A percentile compares a stretch with the other conserved stretches of the same genome.
Evolutionary conservation across 2,113 vertebrate genomes (phyloP).

Genomic region (Vombatus ursinus): DNA sequence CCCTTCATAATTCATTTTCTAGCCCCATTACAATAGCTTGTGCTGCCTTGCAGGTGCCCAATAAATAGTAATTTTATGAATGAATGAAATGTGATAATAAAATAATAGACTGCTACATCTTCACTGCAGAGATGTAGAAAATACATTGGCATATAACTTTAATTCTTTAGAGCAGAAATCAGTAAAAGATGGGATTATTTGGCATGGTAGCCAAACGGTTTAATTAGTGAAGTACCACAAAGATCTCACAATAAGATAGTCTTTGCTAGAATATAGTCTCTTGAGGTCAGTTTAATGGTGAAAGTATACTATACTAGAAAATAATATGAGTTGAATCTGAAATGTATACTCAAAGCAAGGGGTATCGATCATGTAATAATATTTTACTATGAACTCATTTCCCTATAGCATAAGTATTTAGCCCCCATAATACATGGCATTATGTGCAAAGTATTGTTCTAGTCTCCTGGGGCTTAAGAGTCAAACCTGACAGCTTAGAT

Average conservation of each 20-base stretch:
- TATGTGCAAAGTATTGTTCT: background rate
- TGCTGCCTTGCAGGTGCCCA: background rate
- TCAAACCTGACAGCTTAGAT: background rate
- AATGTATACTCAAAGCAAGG: slow-evolving; percentile 38
- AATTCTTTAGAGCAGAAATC: slow-evolving; percentile 18
- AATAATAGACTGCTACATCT: background rate
- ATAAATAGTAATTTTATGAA: slow-evolving; percentile 22
- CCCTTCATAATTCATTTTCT: slow-evolving; percentile 10
- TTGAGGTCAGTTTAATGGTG: background rate
- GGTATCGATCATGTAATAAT: background rate
- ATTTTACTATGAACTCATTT: slow-evolving; percentile 47
- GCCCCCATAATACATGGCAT: slow-evolving; percentile 23
- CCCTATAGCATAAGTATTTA: slow-evolving; percentile 5
- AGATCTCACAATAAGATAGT: slow-evolving; percentile 23
- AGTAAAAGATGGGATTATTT: background rate
- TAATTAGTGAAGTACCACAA: slow-evolving; percentile 30
- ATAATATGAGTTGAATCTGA: background rate
- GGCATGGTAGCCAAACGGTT: background rate
- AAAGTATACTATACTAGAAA: background rate
- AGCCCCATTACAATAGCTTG: background rate
- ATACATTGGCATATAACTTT: background rate
- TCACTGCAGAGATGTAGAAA: background rate
- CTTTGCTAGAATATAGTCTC: slow-evolving; percentile 12
- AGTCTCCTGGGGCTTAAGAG: background rate
- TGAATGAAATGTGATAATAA: slow-evolving; percentile 5